phyloP scores from a whole-genome alignment of 2,113 vertebrate species.

The Aspiorhynchus laticeps region DNA sequence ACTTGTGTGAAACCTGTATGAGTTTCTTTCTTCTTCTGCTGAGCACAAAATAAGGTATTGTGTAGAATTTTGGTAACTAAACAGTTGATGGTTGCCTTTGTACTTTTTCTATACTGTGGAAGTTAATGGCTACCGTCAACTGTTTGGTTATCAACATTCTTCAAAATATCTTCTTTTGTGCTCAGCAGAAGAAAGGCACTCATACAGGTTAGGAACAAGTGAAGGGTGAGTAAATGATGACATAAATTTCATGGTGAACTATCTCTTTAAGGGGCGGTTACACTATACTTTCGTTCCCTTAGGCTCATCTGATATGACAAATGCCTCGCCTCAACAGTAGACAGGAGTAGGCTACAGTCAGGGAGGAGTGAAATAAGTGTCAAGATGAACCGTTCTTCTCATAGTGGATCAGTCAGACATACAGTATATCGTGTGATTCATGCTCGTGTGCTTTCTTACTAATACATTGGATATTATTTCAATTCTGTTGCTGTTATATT shows the following conservation, averaged over 20 bases:
- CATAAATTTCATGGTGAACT: neutral
- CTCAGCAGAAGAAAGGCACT: neutral
- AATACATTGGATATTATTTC: too few relatives aligned
- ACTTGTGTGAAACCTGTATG: neutral
- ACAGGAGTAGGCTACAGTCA: neutral
- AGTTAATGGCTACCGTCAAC: neutral
- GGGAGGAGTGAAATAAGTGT: neutral
- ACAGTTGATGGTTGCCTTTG: neutral
- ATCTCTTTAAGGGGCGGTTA: neutral
- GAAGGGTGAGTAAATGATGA: neutral
- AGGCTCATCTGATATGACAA: neutral
- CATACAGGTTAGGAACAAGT: neutral
- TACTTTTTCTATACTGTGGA: neutral
- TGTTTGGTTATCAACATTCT: neutral
- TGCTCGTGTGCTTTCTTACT: too few relatives aligned
- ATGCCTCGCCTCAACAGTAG: neutral
- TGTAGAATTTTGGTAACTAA: neutral
- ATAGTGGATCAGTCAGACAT: too few relatives aligned
- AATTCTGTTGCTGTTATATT: too few relatives aligned
- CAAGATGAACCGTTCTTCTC: too few relatives aligned
- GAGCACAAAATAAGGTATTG: neutral
- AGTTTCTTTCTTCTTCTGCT: neutral
- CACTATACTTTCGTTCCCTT: neutral
- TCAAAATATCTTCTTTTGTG: neutral
- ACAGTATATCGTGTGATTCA: too few relatives aligned